phyloP scores from a whole-genome alignment of 2,797 vertebrate species.

The Linurgus olivaceus region DNA sequence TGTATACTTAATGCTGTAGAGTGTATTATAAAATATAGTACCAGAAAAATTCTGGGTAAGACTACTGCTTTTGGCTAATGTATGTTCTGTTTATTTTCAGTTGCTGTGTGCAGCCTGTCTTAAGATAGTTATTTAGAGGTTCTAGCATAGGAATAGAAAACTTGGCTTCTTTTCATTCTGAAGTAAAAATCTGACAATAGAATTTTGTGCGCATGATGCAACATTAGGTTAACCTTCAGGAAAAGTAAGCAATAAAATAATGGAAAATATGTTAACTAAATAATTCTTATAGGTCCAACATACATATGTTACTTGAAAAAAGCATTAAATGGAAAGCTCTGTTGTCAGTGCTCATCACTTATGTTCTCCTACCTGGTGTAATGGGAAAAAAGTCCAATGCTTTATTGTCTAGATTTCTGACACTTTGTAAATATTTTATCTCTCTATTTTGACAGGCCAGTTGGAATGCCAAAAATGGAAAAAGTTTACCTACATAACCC shows the following conservation, averaged over 20 bases:
- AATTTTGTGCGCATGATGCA: neutral
- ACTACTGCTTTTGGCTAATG: neutral
- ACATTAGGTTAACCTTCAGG: neutral
- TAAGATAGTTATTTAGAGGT: neutral
- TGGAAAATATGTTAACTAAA: neutral
- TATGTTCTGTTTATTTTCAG: neutral
- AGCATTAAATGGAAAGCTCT: neutral
- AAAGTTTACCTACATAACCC: constrained; percentile 99
- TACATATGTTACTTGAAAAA: neutral
- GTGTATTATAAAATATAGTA: neutral
- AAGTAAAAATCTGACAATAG: neutral
- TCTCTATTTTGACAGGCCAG: constrained; percentile 82
- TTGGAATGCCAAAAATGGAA: constrained; percentile 99
- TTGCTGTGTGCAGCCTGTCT: neutral
- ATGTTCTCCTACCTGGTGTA: neutral
- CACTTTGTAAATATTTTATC: neutral
- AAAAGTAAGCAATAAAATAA: neutral
- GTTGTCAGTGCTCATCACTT: neutral
- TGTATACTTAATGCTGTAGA: neutral
- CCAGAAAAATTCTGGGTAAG: neutral
- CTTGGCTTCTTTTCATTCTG: neutral
- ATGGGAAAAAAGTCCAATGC: neutral
- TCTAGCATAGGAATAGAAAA: neutral
- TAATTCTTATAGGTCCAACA: neutral
- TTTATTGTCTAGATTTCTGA: neutral